Evolutionary conservation across 2,797 vertebrate genomes (phyloP), one percentile per base, ranked within the genome.

Genomic region (Gymnoscopelus braueri): DNA sequence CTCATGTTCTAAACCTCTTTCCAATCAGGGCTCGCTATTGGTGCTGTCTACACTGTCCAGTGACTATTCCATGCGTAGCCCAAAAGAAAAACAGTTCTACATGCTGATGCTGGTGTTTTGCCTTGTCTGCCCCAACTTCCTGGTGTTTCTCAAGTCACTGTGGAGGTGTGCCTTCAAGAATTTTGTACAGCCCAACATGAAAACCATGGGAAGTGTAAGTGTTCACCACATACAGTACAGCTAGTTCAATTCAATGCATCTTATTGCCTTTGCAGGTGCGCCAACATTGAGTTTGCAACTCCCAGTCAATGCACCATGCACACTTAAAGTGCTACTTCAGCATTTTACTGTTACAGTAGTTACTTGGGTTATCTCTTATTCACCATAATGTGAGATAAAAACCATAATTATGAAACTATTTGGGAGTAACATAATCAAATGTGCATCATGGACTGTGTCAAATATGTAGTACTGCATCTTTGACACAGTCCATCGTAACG

Each of bases 81-180:
- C 3, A 0, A 82, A 84, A 35, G 91, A 94, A 7, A 79, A 62
- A 54, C 93, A 94, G 84, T 93, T 94, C 64, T 94, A 93, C 81
- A 78, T 85, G 54, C 84, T 95, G 59, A 91, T 95, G 91, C 10
- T 95, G 81, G 90, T 92, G 70, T 93, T 92, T 75, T 90, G 85
- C 57, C 77, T 95, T 53, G 78, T 94, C 62, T 92, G 73, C 24
- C 94, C 94, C n/a, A 94, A 95, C 78, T n/a, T 94, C 51, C 80
- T 95, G 79, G 86, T 93, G 58, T 94, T 95, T 54, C 2, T 93
- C 0, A 95, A 95, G 80, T 93, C 91, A 0, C 74, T 95, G 49
- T 95, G 94, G 94, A 93, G 89, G 24, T 92, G 89, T 82, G 69
- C 89, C 61, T 95, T 95, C 87, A 94, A 92, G 83, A 93, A 76